Percentiles rank a stretch among this genome's conserved stretches.
Evolutionary conservation across 2,888 invertebrate species (phyloP).

Genomic region (Parnassius smintheus): DNA sequence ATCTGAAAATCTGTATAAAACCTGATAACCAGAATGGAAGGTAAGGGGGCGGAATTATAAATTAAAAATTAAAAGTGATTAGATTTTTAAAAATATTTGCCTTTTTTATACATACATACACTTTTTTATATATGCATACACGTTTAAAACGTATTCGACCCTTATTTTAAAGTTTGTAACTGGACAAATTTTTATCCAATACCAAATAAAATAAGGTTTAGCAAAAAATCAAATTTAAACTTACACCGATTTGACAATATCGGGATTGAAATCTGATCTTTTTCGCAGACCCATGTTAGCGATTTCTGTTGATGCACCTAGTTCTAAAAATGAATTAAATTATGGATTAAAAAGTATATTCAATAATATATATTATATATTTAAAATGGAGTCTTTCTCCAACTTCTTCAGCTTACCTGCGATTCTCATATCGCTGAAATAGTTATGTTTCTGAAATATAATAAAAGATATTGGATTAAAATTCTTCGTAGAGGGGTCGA

Average conservation of each 20-base stretch:
- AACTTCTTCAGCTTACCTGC: slow-evolving; percentile 42
- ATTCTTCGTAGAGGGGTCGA: background rate
- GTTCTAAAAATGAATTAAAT: slow-evolving; percentile 38
- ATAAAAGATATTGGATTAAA: background rate
- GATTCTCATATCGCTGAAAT: slow-evolving; percentile 56
- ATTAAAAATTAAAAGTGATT: too few species aligned
- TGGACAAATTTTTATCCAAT: too few species aligned
- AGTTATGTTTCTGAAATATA: slow-evolving; percentile 14
- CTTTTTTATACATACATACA: too few species aligned
- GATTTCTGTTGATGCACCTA: slow-evolving; percentile 64
- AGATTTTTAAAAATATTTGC: too few species aligned
- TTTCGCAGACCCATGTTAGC: slow-evolving; percentile 61
- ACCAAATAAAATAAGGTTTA: too few species aligned
- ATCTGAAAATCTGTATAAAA: too few species aligned
- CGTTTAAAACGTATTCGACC: too few species aligned
- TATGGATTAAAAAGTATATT: background rate
- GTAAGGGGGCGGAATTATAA: too few species aligned
- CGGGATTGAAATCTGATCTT: slow-evolving; percentile 47
- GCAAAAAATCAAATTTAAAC: slow-evolving; percentile 27
- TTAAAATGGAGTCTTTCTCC: background rate
- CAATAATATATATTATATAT: background rate
- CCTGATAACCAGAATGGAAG: too few species aligned
- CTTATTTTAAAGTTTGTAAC: too few species aligned
- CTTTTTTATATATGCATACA: too few species aligned
- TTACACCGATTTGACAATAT: slow-evolving; percentile 54